A percentile compares a stretch with the other conserved stretches of the same genome.
phyloP scores from a whole-genome alignment of 2,888 invertebrate genomes.

The Morpho deidamia region DNA sequence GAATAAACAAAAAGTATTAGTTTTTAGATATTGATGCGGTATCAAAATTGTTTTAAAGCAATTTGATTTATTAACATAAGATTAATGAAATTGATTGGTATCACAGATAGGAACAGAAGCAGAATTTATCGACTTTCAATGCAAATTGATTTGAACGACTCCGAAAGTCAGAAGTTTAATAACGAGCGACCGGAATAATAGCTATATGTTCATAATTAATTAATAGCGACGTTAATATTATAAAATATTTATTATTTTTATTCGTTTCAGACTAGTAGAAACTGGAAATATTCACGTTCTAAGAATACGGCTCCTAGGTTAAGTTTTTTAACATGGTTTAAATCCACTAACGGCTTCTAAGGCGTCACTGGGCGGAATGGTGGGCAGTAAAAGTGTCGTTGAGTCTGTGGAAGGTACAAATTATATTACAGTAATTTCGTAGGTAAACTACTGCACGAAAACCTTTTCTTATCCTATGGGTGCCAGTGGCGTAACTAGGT shows the following conservation, averaged over 20 bases:
- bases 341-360: no score
- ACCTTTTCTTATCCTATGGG: no score
- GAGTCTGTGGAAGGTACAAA: no score
- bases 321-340: no score
- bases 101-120: slow-evolving; percentile 7
- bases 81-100: slow-evolving; percentile 15
- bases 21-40: no score
- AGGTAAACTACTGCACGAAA: no score
- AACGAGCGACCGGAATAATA: background rate
- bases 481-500: no score
- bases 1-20: no score
- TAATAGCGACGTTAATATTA: background rate
- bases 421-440: no score
- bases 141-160: slow-evolving; percentile 8
- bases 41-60: slow-evolving; percentile 4
- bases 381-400: no score
- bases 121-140: slow-evolving; percentile 13
- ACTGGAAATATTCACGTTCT: background rate
- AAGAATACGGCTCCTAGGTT: no score
- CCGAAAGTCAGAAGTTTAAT: slow-evolving; percentile 10
- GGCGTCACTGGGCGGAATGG: no score
- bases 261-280: background rate
- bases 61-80: slow-evolving; percentile 8
- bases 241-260: background rate
- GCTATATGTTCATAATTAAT: slow-evolving; percentile 1